A percentile compares a stretch with the other conserved stretches of the same genome.
These are phyloP conservation scores for Aythya fuligula DNA, from an alignment of 2,797 vertebrate genomes.

Conservation along the genomic window DNA sequence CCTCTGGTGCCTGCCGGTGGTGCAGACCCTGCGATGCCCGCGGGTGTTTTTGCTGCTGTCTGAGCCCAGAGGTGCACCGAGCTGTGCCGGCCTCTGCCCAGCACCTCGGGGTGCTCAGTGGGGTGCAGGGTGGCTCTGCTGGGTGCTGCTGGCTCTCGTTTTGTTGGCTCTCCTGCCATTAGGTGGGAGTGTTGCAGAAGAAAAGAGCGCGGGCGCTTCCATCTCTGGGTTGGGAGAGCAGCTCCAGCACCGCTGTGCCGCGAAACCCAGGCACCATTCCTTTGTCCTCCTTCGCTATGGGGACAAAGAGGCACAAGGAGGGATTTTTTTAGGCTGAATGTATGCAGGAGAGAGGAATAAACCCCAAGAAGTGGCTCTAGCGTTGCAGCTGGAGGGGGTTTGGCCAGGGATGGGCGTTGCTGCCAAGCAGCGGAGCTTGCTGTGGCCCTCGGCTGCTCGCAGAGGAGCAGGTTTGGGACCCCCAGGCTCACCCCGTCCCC, in stretches of 20 bases:
- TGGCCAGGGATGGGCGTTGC: not conserved
- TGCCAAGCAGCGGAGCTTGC: fast-evolving
- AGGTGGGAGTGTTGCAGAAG: constrained; percentile 67
- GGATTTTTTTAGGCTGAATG: not conserved
- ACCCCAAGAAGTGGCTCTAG: not conserved
- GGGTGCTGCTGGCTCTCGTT: not conserved
- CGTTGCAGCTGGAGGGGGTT: not conserved
- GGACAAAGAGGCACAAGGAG: not conserved
- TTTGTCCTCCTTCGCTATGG: not conserved
- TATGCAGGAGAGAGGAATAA: not conserved
- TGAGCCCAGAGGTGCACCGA: not conserved
- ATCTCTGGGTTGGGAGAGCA: fast-evolving
- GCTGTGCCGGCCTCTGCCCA: not conserved
- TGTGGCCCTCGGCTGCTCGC: fast-evolving
- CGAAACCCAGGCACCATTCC: not conserved
- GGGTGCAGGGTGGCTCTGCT: not conserved
- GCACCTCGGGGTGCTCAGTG: fast-evolving
- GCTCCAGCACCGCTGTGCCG: not conserved
- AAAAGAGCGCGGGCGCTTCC: not conserved
- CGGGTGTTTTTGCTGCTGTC: fast-evolving
- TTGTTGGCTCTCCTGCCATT: not conserved
- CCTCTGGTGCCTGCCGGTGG: too few relatives aligned
- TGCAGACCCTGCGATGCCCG: fast-evolving
- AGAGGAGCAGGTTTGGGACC: not conserved
- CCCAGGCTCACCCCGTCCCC: fast-evolving